A percentile compares a stretch with the other conserved stretches of the same genome.
These are phyloP conservation scores for Dreissena polymorpha DNA, from an alignment of 1,140 invertebrate genomes.

Conservation along the genomic window DNA sequence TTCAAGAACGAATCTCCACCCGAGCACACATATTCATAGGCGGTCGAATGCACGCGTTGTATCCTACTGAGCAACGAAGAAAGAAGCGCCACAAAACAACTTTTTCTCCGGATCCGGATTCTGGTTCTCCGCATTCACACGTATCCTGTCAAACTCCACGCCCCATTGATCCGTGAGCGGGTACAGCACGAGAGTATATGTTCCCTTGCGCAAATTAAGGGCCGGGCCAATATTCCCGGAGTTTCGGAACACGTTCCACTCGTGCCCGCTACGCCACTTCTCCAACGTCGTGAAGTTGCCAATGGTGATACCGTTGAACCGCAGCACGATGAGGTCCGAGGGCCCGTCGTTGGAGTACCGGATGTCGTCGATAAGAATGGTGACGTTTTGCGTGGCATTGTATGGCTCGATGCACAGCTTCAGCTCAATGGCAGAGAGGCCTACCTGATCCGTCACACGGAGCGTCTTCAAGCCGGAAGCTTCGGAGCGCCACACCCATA, in stretches of 20 bases:
- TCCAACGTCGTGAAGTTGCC: slow-evolving; percentile 36
- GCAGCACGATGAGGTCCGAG: background rate
- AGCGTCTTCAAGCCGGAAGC: slow-evolving; percentile 30
- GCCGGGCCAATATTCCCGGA: slow-evolving; percentile 29
- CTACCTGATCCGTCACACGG: slow-evolving; percentile 5
- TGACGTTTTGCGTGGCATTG: slow-evolving; percentile 17
- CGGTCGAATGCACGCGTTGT: background rate
- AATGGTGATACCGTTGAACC: slow-evolving; percentile 13
- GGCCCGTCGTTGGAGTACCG: slow-evolving; percentile 47
- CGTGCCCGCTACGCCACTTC: slow-evolving; percentile 44
- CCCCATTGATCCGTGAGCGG: slow-evolving; percentile 35
- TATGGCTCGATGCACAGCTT: slow-evolving; percentile 7
- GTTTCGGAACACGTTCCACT: slow-evolving; percentile 49
- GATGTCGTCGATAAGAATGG: slow-evolving; percentile 25
- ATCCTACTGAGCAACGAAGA: background rate
- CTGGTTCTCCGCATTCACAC: slow-evolving; percentile 44
- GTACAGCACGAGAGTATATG: background rate
- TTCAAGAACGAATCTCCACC: too few relatives aligned
- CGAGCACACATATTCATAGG: too few relatives aligned
- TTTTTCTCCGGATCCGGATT: slow-evolving; percentile 1
- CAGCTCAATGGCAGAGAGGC: background rate
- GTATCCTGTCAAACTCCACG: slow-evolving; percentile 42
- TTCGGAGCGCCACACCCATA: slow-evolving; percentile 46
- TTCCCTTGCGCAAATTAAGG: background rate
- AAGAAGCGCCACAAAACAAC: slow-evolving; percentile 30